A percentile compares a stretch with the other conserved stretches of the same genome.
phyloP scores from a whole-genome alignment of 2,888 invertebrate genomes.

The Zhuqinia jingwanae region DNA sequence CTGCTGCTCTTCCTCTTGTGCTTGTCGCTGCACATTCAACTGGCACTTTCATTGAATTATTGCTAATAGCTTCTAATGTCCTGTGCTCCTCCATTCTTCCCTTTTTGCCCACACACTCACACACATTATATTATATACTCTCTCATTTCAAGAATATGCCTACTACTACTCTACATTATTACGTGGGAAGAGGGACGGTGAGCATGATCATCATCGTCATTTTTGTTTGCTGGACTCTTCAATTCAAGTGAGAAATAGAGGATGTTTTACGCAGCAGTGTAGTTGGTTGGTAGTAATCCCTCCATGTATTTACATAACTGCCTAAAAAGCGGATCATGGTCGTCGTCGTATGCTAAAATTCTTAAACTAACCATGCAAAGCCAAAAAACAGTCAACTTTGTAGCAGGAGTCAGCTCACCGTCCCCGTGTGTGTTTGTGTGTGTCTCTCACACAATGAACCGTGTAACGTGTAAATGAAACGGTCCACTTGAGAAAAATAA shows the following conservation, averaged over 20 bases:
- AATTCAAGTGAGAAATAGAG: constrained; percentile 56
- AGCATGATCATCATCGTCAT: constrained; percentile 51
- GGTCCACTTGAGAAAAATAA: constrained; percentile 55
- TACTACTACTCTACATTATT: background rate
- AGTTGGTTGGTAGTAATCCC: background rate
- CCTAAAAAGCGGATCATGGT: constrained; percentile 53
- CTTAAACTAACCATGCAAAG: constrained; percentile 52
- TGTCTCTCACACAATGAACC: constrained; percentile 50
- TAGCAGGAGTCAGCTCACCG: background rate
- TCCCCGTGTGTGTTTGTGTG: constrained; percentile 28
- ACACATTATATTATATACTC: background rate
- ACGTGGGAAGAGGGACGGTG: background rate
- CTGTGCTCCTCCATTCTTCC: constrained; percentile 31
- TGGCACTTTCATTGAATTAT: constrained; percentile 68
- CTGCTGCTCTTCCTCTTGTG: background rate
- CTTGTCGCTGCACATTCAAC: constrained; percentile 52
- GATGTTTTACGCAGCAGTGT: constrained; percentile 47
- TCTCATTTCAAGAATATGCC: background rate
- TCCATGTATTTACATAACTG: constrained; percentile 43
- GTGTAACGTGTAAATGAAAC: constrained; percentile 54
- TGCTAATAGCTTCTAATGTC: constrained; percentile 68
- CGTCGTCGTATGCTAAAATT: constrained; percentile 10
- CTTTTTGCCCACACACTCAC: background rate
- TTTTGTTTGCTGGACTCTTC: constrained; percentile 52
- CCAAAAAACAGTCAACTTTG: constrained; percentile 16